Conservation (phyloP, 2,113 vertebrate genomes). For the Glaucidium brasilianum region DNA sequence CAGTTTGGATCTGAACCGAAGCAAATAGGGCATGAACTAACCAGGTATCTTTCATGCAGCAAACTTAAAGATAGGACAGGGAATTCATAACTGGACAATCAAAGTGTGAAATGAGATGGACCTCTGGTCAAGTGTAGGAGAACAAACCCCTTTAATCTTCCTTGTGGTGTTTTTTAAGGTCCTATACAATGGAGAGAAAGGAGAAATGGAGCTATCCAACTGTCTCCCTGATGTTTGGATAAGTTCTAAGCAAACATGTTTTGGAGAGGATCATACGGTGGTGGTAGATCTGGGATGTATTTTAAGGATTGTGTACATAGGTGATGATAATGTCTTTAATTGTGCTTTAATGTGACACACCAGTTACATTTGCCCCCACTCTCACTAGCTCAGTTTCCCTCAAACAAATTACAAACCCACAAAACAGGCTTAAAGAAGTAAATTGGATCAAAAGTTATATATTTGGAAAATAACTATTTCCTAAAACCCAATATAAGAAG, state of each 20-base stretch:
- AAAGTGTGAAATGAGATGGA: not conserved
- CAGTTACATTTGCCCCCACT: not conserved
- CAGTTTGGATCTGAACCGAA: not conserved
- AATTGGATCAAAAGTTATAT: not conserved
- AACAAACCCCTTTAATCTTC: not conserved
- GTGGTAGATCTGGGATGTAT: not conserved
- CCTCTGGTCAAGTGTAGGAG: not conserved
- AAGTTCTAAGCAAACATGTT: not conserved
- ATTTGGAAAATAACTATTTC: not conserved
- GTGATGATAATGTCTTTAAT: not conserved
- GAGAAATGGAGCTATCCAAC: not conserved
- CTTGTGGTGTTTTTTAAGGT: not conserved
- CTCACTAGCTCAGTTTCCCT: not conserved
- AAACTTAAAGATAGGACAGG: not conserved
- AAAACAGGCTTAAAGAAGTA: not conserved
- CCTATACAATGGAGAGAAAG: not conserved
- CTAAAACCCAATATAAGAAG: not conserved
- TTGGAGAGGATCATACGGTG: not conserved
- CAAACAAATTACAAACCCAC: not conserved
- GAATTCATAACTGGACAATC: not conserved
- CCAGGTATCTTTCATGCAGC: not conserved
- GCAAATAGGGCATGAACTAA: not conserved
- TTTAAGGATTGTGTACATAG: not conserved
- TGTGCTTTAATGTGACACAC: not conserved
- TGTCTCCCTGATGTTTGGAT: not conserved